phyloP scores from a whole-genome alignment of 2,797 vertebrate genomes.

The Tapera naevia region DNA sequence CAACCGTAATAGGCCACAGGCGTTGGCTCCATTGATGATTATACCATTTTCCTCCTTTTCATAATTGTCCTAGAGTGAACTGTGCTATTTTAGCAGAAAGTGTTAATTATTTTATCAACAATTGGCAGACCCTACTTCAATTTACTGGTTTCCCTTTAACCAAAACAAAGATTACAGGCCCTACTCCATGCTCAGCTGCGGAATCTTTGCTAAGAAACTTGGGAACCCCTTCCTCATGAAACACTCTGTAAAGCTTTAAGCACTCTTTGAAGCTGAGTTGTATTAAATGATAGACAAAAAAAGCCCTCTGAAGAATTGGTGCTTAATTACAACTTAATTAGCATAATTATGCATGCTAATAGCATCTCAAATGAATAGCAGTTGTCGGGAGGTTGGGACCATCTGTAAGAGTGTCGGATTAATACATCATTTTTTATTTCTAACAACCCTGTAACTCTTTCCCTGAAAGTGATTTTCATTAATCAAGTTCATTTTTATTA shows the following conservation, averaged over 20 bases:
- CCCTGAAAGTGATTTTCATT: conserved; percentile 99
- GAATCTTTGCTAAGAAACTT: conserved; percentile 75
- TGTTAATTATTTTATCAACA: conserved; percentile 83
- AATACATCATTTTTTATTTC: conserved; percentile 99
- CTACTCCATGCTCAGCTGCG: conserved; percentile 72
- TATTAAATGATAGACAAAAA: conserved; percentile 96
- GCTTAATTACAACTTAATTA: conserved; percentile 99
- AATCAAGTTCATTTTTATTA: conserved; percentile 98
- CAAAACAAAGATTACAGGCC: conserved; percentile 80
- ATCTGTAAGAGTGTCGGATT: conserved; percentile 99
- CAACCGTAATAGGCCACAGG: conserved; percentile 73
- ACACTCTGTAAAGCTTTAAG: conserved; percentile 87
- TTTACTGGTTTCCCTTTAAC: conserved; percentile 79
- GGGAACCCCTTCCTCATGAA: conserved; percentile 79
- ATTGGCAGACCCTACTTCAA: conserved; percentile 79
- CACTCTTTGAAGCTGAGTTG: conserved; percentile 91
- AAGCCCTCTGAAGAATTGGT: conserved; percentile 98
- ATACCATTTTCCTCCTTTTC: conserved; percentile 77
- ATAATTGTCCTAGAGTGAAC: conserved; percentile 81
- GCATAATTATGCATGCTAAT: conserved; percentile 99
- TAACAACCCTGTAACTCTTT: conserved; percentile 96
- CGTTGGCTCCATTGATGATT: conserved; percentile 77
- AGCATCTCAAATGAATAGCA: conserved; percentile 99
- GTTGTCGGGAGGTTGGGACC: conserved; percentile 99
- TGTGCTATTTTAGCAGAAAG: conserved; percentile 78